Evolutionary conservation across 2,113 vertebrate species (phyloP).

Genomic region (Syngnathoides biaculeatus): DNA sequence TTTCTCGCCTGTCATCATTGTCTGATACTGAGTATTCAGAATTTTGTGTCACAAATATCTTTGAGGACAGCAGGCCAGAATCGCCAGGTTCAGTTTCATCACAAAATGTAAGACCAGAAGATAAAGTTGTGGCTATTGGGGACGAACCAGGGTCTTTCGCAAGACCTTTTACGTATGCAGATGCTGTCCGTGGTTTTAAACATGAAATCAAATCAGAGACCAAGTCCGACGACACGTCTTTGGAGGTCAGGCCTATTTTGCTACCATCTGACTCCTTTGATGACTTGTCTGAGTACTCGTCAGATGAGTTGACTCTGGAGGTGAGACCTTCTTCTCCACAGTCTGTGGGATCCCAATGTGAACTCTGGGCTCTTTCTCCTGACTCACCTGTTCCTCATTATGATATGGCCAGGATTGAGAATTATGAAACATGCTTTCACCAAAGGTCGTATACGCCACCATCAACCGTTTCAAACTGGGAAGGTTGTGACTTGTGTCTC

Average conservation of each 20-base stretch:
- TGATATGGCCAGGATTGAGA: not conserved
- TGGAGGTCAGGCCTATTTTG: not conserved
- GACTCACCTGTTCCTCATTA: conserved; percentile 6
- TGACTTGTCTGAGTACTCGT: not conserved
- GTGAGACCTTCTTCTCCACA: not conserved
- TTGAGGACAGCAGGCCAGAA: not conserved
- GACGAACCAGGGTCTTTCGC: not conserved
- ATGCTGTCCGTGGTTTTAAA: not conserved
- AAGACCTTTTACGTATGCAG: not conserved
- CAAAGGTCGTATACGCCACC: not conserved
- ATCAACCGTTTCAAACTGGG: not conserved
- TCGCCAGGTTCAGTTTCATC: not conserved
- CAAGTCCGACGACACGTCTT: not conserved
- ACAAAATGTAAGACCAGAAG: not conserved
- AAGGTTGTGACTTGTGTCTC: not conserved
- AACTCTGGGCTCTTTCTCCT: not conserved
- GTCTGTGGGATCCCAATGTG: not conserved
- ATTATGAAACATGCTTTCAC: not conserved
- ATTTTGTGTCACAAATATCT: not conserved
- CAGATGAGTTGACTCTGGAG: not conserved
- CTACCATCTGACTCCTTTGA: not conserved
- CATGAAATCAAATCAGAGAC: not conserved
- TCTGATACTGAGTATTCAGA: conserved; percentile 6
- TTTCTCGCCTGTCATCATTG: not conserved
- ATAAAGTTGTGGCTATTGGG: not conserved